Evolutionary conservation across 2,113 vertebrate species (phyloP).

Genomic region (Lagenorhynchus albirostris): DNA sequence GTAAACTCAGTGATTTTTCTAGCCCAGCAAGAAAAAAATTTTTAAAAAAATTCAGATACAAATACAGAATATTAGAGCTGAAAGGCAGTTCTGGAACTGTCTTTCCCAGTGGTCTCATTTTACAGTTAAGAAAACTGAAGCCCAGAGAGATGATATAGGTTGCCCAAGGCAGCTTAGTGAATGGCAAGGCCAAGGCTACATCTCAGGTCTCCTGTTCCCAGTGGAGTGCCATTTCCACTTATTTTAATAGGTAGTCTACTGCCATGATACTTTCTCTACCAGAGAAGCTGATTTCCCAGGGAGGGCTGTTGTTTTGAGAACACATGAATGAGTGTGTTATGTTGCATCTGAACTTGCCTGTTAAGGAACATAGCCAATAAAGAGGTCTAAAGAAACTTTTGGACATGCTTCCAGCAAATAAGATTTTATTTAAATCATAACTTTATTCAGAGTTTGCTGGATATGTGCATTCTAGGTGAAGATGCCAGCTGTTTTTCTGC

Average conservation of each 20-base stretch:
- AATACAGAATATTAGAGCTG: neutral
- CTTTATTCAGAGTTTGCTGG: conserved; percentile 12
- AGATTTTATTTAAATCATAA: neutral
- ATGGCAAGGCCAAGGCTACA: neutral
- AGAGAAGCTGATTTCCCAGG: neutral
- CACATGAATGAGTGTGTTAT: neutral
- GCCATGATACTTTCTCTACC: neutral
- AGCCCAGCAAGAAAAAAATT: neutral
- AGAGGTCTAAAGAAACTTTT: neutral
- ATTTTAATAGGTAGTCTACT: neutral
- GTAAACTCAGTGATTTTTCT: neutral
- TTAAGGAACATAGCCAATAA: neutral
- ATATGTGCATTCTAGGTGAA: conserved; percentile 83
- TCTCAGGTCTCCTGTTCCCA: neutral
- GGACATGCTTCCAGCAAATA: neutral
- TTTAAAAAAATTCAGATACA: neutral
- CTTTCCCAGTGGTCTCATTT: neutral
- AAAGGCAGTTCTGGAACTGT: neutral
- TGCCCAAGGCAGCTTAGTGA: neutral
- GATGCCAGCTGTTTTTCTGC: conserved; percentile 94
- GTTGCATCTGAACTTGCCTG: neutral
- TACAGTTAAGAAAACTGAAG: neutral
- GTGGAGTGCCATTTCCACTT: no score
- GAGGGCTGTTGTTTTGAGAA: neutral
- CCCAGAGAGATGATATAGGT: neutral